Evolutionary conservation across 2,888 invertebrate genomes (phyloP), one percentile per base, ranked within the genome.

Genomic region (Pasiphila rectangulata): DNA sequence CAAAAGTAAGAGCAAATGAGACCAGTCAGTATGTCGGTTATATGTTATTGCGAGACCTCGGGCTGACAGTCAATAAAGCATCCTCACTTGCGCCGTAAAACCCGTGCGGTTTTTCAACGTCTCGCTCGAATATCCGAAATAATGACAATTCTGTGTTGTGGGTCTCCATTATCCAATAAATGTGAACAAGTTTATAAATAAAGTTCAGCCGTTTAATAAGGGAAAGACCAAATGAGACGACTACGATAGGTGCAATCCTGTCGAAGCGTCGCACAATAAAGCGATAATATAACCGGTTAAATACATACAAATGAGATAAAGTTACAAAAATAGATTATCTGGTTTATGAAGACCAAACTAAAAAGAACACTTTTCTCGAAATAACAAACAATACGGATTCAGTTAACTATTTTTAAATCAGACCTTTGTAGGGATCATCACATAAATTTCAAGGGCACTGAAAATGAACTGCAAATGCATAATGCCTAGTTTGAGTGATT

Each of bases 51-150:
- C 10, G 40, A 45, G 38, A 25, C 77, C 82, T 74, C 64, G 64
- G 67, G 66, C 77, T 72, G 74, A 56, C 64, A 60, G 48, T 32
- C 62, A 75, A 78, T 84, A 85, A 84, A 83, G 67, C 71, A 80
- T 81, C 68, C 57, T 56, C 63, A 57, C 74, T 72, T 79, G 80
- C 78, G 70, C 83, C 82, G 63, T 86, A 84, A 83, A 86, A 79
- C 77, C 76, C 79, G 69, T 71, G 83, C 69, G 83, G 83, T 83
- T 85, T 84, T 83, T 82, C 79, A 77, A 68, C 76, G 75, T 72
- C 76, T 39, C 46, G 35, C 41, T 42, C 42, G 74, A 79, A 78
- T 81, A 73, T 67, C 71, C 77, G 67, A 72, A 83, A 83, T 79
- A 77, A 82, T 74, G 75, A 74, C 72, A 73, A 76, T 76, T 72